These are phyloP conservation scores for Pinna nobilis DNA, from an alignment of 1,140 invertebrate species.

Conservation along the genomic window DNA sequence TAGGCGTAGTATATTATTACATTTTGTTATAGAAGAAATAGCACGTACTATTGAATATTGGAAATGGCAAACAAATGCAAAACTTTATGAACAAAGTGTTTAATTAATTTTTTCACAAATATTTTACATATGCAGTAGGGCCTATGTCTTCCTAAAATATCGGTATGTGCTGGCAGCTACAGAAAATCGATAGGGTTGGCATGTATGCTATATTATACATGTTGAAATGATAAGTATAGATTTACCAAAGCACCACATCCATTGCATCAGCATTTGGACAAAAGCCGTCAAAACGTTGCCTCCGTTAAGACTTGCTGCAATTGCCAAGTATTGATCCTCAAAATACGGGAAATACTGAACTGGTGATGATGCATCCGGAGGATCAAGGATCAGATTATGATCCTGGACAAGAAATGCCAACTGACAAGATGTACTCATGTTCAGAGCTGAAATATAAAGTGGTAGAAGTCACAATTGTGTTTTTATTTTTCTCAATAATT, in stretches of 20 bases:
- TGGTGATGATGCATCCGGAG: conserved; percentile 40
- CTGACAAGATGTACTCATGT: conserved; percentile 93
- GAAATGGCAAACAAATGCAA: too few species aligned
- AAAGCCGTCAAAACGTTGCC: conserved; percentile 90
- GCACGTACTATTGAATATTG: too few species aligned
- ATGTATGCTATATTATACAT: not conserved
- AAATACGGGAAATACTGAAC: conserved; percentile 89
- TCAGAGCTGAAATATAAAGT: conserved; percentile 80
- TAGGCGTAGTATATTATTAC: too few species aligned
- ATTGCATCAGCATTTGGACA: conserved; percentile 87
- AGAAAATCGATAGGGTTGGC: too few species aligned
- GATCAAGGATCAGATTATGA: conserved; percentile 29
- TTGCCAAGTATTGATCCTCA: conserved; percentile 83
- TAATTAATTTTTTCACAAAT: too few species aligned
- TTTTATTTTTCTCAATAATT: not conserved
- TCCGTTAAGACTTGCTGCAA: conserved; percentile 91
- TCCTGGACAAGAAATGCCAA: conserved; percentile 82
- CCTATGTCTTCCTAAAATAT: too few species aligned
- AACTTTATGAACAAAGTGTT: too few species aligned
- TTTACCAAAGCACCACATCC: conserved; percentile 84
- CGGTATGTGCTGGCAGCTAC: too few species aligned
- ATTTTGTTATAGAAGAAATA: too few species aligned
- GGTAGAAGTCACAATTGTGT: not conserved
- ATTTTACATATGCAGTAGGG: too few species aligned
- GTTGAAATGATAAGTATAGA: not conserved